phyloP scores from a whole-genome alignment of 2,888 invertebrate genomes.

The Drosophila picticornis region DNA sequence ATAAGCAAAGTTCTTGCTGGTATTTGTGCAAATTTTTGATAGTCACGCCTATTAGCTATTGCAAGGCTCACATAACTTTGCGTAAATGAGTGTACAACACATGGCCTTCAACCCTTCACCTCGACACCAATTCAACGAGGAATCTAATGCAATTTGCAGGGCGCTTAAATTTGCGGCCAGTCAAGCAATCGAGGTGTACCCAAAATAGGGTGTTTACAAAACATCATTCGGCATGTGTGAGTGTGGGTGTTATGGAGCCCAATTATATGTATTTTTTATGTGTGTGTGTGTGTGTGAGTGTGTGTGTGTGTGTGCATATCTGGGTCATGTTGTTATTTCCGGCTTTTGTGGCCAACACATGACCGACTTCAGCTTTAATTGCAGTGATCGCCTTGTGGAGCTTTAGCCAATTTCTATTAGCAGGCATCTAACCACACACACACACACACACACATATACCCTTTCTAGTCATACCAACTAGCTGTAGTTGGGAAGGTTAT shows the following conservation, averaged over 20 bases:
- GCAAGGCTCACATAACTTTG: conserved; percentile 1
- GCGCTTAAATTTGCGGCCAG: conserved; percentile 40
- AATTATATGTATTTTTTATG: not conserved
- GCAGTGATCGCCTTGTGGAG: conserved; percentile 65
- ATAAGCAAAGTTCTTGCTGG: not conserved
- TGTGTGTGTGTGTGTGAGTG: conserved; percentile 17
- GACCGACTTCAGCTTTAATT: conserved; percentile 30
- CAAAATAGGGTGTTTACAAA: conserved; percentile 40
- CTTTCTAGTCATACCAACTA: not conserved
- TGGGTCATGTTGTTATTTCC: conserved; percentile 77
- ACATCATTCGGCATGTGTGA: conserved; percentile 21
- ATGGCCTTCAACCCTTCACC: conserved; percentile 9
- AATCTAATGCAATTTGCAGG: conserved; percentile 43
- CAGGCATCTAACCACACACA: conserved; percentile 25
- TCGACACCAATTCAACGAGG: conserved; percentile 17
- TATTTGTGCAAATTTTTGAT: not conserved
- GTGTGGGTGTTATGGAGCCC: conserved; percentile 1
- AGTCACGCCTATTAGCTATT: not conserved
- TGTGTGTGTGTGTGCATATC: conserved; percentile 50
- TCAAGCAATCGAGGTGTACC: conserved; percentile 30
- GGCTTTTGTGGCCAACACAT: conserved; percentile 70
- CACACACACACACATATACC: not conserved
- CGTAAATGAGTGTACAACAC: conserved; percentile 1
- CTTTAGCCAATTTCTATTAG: conserved; percentile 68
- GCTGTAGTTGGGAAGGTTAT: conserved; percentile 22